These are phyloP conservation scores for Lordiphosa stackelbergi DNA, from an alignment of 1,140 invertebrate species.

Conservation along the genomic window DNA sequence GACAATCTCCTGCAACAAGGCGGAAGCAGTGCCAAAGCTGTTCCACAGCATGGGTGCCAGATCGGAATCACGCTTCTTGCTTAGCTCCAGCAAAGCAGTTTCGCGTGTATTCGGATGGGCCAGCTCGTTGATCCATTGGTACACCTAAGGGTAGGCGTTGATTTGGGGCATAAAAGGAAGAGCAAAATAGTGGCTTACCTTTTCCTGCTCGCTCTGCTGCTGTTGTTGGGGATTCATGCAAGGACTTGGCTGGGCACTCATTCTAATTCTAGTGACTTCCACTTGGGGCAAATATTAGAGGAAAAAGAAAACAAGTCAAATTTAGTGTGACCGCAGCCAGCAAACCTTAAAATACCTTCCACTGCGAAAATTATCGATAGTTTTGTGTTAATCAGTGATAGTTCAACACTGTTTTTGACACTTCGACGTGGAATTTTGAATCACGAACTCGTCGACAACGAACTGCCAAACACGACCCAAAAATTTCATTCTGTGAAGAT, in stretches of 20 bases:
- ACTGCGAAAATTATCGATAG: too few relatives aligned
- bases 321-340: too few relatives aligned
- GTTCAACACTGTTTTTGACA: constrained; percentile 48
- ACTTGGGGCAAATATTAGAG: too few relatives aligned
- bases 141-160: constrained; percentile 60
- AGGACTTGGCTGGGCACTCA: too few relatives aligned
- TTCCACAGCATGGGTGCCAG: constrained; percentile 99
- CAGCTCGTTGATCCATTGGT: constrained; percentile 89
- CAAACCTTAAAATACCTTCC: too few relatives aligned
- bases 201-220: constrained; percentile 65
- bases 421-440: constrained; percentile 61
- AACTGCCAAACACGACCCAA: constrained; percentile 21
- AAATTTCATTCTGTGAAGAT: constrained; percentile 43
- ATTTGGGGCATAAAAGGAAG: too few relatives aligned
- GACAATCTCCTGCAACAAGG: constrained; percentile 95
- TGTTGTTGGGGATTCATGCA: too few relatives aligned
- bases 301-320: too few relatives aligned
- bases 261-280: too few relatives aligned
- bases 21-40: constrained; percentile 98
- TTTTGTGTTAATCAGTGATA: constrained; percentile 37
- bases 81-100: constrained; percentile 96
- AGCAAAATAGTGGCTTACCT: too few relatives aligned
- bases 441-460: constrained; percentile 18
- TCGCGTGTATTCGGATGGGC: constrained; percentile 95
- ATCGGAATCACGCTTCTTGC: constrained; percentile 98